Evolutionary conservation across 2,113 vertebrate species (phyloP).

Genomic region (Syngnathus scovelli): DNA sequence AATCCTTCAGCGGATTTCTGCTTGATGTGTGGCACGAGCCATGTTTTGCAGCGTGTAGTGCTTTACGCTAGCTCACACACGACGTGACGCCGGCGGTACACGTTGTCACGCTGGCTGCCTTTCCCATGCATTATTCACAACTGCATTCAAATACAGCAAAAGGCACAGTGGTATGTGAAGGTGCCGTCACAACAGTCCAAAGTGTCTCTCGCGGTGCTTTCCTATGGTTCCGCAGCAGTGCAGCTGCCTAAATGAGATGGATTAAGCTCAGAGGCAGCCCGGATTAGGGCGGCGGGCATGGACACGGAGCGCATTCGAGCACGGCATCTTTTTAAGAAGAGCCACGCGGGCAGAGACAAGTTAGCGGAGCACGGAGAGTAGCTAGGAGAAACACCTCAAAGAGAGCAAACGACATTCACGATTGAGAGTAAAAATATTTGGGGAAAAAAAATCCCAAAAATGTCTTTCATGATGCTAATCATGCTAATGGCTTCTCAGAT

Average conservation of each 20-base stretch:
- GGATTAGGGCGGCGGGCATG: constrained; percentile 63
- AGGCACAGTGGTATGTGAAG: constrained; percentile 45
- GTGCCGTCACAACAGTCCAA: constrained; percentile 56
- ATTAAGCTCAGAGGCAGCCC: constrained; percentile 70
- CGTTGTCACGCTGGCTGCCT: constrained; percentile 28
- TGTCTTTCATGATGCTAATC: no score
- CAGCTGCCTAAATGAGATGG: constrained; percentile 70
- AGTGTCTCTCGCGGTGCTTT: constrained; percentile 50
- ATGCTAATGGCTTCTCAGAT: no score
- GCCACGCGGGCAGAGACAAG: constrained; percentile 45
- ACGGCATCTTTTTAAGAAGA: constrained; percentile 60
- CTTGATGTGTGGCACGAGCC: not conserved
- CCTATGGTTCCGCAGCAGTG: constrained; percentile 51
- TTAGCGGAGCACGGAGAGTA: constrained; percentile 57
- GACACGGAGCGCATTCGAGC: constrained; percentile 66
- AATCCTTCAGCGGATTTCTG: not conserved
- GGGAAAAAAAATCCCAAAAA: not conserved
- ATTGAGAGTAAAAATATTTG: not conserved
- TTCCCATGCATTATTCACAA: constrained; percentile 65
- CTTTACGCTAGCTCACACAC: constrained; percentile 15
- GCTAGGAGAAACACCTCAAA: constrained; percentile 55
- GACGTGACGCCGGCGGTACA: constrained; percentile 38
- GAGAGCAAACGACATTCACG: not conserved
- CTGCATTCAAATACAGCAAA: constrained; percentile 51
- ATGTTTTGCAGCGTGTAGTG: constrained; percentile 27